These are phyloP conservation scores for Neolamprologus cancellatus DNA, from an alignment of 2,113 vertebrate species.

Conservation along the genomic window DNA sequence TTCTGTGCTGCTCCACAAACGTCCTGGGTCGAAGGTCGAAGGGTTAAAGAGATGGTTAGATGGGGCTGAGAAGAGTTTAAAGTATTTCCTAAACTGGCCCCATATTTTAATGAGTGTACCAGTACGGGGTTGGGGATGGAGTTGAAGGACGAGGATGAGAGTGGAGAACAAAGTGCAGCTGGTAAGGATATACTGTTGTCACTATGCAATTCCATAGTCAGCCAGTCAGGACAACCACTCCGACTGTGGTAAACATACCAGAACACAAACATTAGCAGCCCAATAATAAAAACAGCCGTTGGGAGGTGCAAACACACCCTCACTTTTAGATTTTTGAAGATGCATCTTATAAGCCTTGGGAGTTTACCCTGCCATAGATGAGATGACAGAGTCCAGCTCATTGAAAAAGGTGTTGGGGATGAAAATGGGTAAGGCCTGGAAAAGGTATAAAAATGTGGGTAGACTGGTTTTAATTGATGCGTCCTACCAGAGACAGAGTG, in stretches of 20 bases:
- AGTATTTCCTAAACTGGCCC: background rate
- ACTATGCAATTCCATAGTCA: background rate
- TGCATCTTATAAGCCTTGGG: background rate
- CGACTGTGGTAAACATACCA: background rate
- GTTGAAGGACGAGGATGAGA: fast-evolving
- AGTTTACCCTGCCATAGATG: background rate
- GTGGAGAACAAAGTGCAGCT: background rate
- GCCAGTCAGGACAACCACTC: background rate
- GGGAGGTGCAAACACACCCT: fast-evolving
- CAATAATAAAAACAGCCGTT: background rate
- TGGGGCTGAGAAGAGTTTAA: background rate
- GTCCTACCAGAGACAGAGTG: background rate
- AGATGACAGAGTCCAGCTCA: background rate
- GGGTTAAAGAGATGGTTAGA: background rate
- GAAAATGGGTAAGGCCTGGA: background rate
- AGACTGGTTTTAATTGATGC: background rate
- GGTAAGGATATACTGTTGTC: background rate
- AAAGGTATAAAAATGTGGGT: background rate
- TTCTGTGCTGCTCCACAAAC: background rate
- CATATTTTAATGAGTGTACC: background rate
- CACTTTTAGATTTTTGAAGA: background rate
- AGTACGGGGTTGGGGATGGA: background rate
- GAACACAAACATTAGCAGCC: background rate
- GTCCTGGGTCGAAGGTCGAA: background rate
- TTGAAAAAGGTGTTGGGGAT: background rate